These are phyloP conservation scores for Sternarchorhynchus goeldii DNA, from an alignment of 2,797 vertebrate genomes.

Conservation along the genomic window DNA sequence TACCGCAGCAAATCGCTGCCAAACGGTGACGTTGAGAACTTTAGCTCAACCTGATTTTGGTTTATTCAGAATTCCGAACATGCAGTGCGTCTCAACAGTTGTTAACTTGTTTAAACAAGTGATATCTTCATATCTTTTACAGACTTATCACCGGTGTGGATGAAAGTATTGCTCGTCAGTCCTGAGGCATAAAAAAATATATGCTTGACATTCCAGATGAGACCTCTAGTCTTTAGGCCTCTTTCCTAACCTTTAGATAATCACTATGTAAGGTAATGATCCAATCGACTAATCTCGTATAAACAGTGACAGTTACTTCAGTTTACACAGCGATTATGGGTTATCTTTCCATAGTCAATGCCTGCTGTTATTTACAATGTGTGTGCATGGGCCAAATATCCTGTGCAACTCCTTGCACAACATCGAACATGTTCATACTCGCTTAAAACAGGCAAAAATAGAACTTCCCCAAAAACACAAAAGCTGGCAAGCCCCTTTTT, in stretches of 20 bases:
- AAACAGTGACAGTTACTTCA: too few species aligned
- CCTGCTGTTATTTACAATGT: too few species aligned
- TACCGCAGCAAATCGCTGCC: conserved; percentile 11
- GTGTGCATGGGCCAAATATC: conserved; percentile 24
- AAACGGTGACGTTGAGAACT: conserved; percentile 40
- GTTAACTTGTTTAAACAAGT: background rate
- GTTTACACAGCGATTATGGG: too few species aligned
- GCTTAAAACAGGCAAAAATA: conserved; percentile 50
- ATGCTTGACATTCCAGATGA: background rate
- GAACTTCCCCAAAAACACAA: conserved; percentile 61
- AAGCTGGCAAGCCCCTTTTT: background rate
- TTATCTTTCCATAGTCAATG: too few species aligned
- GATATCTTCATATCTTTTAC: background rate
- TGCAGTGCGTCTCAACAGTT: background rate
- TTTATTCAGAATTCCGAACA: conserved; percentile 1
- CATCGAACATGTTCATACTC: conserved; percentile 67
- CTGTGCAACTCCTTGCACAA: conserved; percentile 47
- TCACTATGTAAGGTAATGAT: too few species aligned
- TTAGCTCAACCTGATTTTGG: conserved; percentile 27
- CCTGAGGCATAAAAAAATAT: background rate
- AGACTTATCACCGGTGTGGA: background rate
- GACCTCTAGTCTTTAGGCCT: too few species aligned
- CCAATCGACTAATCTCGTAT: too few species aligned
- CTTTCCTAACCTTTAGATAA: too few species aligned
- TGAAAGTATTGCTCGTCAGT: background rate